These are phyloP conservation scores for Drosophila siamana DNA, from an alignment of 2,888 invertebrate species.

Conservation along the genomic window DNA sequence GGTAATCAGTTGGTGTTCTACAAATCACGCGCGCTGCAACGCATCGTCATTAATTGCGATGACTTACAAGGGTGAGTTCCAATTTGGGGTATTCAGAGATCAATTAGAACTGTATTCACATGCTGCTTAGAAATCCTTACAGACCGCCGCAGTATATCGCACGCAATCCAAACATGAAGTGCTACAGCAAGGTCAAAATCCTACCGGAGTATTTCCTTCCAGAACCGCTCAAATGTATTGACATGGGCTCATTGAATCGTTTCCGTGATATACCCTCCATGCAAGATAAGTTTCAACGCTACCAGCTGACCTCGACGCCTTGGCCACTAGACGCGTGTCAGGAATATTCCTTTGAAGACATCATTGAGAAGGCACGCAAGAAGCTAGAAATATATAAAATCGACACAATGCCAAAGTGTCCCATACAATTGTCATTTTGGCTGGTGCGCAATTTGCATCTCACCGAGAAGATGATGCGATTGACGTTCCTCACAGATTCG, in stretches of 20 bases:
- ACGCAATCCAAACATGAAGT: slow-evolving; percentile 83
- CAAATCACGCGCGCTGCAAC: slow-evolving; percentile 91
- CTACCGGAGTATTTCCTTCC: slow-evolving; percentile 89
- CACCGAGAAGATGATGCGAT: slow-evolving; percentile 88
- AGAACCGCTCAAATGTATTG: slow-evolving; percentile 86
- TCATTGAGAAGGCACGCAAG: slow-evolving; percentile 84
- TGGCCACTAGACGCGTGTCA: slow-evolving; percentile 90
- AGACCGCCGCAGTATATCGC: slow-evolving; percentile 82
- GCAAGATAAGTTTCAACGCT: slow-evolving; percentile 78
- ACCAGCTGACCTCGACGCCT: slow-evolving; percentile 87
- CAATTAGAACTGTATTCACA: neutral
- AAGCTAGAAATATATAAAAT: slow-evolving; percentile 82
- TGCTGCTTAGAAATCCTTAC: neutral
- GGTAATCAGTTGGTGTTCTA: slow-evolving; percentile 86
- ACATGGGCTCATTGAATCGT: slow-evolving; percentile 85
- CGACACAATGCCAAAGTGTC: slow-evolving; percentile 88
- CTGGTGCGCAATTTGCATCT: slow-evolving; percentile 91
- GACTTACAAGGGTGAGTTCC: slow-evolving; percentile 77
- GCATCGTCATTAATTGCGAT: slow-evolving; percentile 87
- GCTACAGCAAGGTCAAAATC: slow-evolving; percentile 88
- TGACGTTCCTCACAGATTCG: slow-evolving; percentile 89
- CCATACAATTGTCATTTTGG: slow-evolving; percentile 92
- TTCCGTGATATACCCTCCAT: slow-evolving; percentile 84
- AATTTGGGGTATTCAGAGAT: neutral
- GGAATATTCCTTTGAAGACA: slow-evolving; percentile 87